A percentile compares a stretch with the other conserved stretches of the same genome.
phyloP scores from a whole-genome alignment of 2,888 invertebrate genomes.

The Lasioglossum calceatum region DNA sequence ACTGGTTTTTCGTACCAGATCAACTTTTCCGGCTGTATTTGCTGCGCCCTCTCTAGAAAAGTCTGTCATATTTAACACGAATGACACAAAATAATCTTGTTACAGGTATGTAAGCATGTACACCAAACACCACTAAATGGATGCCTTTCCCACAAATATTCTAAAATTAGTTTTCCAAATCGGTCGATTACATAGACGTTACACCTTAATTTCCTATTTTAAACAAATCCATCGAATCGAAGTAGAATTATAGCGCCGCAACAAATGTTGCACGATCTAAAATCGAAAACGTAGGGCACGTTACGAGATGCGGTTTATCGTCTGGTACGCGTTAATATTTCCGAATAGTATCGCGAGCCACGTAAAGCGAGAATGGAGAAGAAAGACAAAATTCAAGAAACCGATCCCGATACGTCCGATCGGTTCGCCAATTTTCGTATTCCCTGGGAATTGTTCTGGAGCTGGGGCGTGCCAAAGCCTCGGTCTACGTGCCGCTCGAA shows the following conservation, averaged over 20 bases:
- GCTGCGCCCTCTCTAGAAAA: neutral
- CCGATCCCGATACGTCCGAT: conserved; percentile 21
- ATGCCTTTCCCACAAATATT: neutral
- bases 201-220: no score
- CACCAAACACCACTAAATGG: neutral
- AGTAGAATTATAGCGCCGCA: no score
- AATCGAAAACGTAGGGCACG: neutral
- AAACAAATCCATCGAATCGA: no score
- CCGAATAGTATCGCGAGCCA: neutral
- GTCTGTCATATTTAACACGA: no score
- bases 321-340: neutral
- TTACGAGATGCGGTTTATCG: neutral
- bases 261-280: neutral
- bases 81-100: neutral
- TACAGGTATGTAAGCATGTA: no score
- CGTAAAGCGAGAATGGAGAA: neutral
- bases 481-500: conserved; percentile 47
- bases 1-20: neutral
- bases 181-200: no score
- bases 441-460: conserved; percentile 22
- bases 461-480: conserved; percentile 20
- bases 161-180: no score
- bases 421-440: conserved; percentile 24
- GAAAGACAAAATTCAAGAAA: conserved; percentile 5
- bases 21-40: neutral